These are phyloP conservation scores for Andricus grossulariae DNA, from an alignment of 1,140 invertebrate species.

Conservation along the genomic window DNA sequence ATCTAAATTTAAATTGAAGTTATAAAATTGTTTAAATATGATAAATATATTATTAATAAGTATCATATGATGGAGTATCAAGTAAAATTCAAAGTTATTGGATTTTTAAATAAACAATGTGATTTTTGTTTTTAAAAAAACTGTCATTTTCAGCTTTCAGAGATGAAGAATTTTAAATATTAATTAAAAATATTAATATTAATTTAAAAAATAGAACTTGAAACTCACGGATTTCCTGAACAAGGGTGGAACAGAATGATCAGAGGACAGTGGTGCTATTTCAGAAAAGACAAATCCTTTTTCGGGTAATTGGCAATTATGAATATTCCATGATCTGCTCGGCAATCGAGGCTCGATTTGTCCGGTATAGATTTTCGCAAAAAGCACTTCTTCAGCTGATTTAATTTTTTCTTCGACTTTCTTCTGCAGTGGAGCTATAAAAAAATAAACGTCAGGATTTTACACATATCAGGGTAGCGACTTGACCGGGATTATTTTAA, in stretches of 20 bases:
- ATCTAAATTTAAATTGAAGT: too few species aligned
- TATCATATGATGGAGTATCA: too few species aligned
- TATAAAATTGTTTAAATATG: too few species aligned
- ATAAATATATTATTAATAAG: too few species aligned
- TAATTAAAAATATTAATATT: too few species aligned
- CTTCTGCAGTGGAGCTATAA: not conserved
- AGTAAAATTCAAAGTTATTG: too few species aligned
- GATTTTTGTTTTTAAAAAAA: too few species aligned
- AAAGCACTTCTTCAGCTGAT: not conserved
- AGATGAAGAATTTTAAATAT: too few species aligned
- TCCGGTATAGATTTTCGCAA: not conserved
- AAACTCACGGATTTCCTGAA: slow-evolving; percentile 16
- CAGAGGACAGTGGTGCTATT: not conserved
- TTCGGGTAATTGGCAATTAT: not conserved
- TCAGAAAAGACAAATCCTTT: slow-evolving; percentile 2
- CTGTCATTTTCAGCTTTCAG: too few species aligned
- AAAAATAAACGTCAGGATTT: not conserved
- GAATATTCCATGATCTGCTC: slow-evolving; percentile 13
- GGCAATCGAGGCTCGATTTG: slow-evolving; percentile 12
- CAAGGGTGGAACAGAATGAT: not conserved
- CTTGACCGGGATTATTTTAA: too few species aligned
- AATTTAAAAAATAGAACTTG: not conserved
- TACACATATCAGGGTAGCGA: too few species aligned
- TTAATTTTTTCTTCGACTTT: not conserved
- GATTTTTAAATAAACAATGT: too few species aligned